Conservation (phyloP, 2,888 invertebrate species). For the Asteroscopus sphinx region DNA sequence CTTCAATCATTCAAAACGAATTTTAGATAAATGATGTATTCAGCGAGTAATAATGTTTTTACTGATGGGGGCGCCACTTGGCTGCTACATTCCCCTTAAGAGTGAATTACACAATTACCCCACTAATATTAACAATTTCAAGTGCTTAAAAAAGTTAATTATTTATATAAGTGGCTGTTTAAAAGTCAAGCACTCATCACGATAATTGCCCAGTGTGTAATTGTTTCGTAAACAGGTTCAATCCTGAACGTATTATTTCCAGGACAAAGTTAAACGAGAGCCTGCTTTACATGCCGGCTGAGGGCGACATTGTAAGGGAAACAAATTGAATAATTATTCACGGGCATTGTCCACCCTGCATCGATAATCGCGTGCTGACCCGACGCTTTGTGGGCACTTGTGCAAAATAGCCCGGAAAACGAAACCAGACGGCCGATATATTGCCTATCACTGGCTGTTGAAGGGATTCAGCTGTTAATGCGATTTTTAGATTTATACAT, state of each 20-base stretch:
- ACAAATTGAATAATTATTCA: constrained; percentile 86
- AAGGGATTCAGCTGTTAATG: constrained; percentile 31
- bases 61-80: too few species aligned
- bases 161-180: background rate
- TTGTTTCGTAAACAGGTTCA: constrained; percentile 6
- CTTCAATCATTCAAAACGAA: too few species aligned
- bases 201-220: background rate
- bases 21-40: too few species aligned
- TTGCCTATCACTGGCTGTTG: constrained; percentile 41
- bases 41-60: too few species aligned
- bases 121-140: too few species aligned
- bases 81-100: too few species aligned
- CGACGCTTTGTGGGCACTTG: constrained; percentile 69
- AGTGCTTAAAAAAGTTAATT: too few species aligned
- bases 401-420: constrained; percentile 61
- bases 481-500: too few species aligned
- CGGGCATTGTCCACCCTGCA: constrained; percentile 71
- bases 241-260: constrained; percentile 8
- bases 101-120: too few species aligned
- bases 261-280: constrained; percentile 33
- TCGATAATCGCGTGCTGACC: constrained; percentile 77
- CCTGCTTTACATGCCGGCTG: constrained; percentile 50
- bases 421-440: constrained; percentile 57
- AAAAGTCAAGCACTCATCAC: background rate
- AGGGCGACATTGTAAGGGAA: constrained; percentile 62